Conservation (phyloP, 2,113 vertebrate genomes). For the Rhabdomys dilectus region DNA sequence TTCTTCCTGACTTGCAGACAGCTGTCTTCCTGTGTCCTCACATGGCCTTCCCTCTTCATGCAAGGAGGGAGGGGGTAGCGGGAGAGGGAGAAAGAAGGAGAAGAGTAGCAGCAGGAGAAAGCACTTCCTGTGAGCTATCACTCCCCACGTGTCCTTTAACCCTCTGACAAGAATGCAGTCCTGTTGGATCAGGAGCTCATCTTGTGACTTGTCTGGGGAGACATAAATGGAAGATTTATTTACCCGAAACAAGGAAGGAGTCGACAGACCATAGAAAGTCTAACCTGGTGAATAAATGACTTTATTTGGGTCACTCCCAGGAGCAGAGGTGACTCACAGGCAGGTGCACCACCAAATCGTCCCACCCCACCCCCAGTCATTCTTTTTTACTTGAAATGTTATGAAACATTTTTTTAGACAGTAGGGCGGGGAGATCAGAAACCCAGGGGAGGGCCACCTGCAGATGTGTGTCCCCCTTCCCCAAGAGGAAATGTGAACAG, state of each 20-base stretch:
- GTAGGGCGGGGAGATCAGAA: not conserved
- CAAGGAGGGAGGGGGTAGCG: too few relatives aligned
- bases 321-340: not conserved
- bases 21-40: not conserved
- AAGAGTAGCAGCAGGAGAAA: not conserved
- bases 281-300: not conserved
- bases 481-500: not conserved
- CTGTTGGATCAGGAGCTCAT: not conserved
- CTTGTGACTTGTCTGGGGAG: not conserved
- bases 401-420: not conserved
- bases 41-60: not conserved
- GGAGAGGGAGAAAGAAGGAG: not conserved
- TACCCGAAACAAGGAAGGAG: not conserved
- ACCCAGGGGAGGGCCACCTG: not conserved
- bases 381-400: not conserved
- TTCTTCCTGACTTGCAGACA: not conserved
- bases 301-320: not conserved
- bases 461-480: not conserved
- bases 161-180: not conserved
- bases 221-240: not conserved
- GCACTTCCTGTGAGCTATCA: rapidly evolving
- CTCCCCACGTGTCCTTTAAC: not conserved
- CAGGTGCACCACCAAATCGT: not conserved
- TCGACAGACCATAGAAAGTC: not conserved
- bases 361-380: not conserved